Percentiles rank a stretch among this genome's conserved stretches.
These are phyloP conservation scores for Orchesellides sinensis DNA, from an alignment of 2,888 invertebrate genomes.

Conservation along the genomic window DNA sequence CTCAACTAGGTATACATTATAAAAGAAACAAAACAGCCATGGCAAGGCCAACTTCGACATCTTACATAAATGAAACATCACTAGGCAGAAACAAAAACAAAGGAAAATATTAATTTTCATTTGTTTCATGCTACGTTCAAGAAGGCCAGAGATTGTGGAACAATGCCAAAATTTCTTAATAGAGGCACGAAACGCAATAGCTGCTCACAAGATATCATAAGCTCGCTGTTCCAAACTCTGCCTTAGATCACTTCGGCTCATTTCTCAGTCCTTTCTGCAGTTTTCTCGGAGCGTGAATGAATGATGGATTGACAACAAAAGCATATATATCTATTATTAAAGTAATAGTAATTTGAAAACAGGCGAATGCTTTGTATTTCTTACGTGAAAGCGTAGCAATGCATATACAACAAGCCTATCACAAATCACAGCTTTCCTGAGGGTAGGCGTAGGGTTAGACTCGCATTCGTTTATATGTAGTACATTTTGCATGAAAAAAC, in stretches of 20 bases:
- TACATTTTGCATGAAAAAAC: too few relatives aligned
- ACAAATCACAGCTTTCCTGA: too few relatives aligned
- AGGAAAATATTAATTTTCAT: constrained; percentile 43
- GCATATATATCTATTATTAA: constrained; percentile 17
- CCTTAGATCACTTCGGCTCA: not conserved
- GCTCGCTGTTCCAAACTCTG: not conserved
- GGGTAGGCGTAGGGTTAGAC: too few relatives aligned
- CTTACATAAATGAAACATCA: too few relatives aligned
- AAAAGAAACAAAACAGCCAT: too few relatives aligned
- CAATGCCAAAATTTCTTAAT: constrained; percentile 33
- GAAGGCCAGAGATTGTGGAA: constrained; percentile 35
- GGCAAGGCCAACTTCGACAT: too few relatives aligned
- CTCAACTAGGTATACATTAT: too few relatives aligned
- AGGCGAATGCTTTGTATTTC: not conserved
- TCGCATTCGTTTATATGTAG: too few relatives aligned
- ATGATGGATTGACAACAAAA: constrained; percentile 41
- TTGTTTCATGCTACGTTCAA: constrained; percentile 38
- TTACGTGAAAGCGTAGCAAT: not conserved
- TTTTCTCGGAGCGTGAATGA: constrained; percentile 38
- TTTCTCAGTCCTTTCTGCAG: constrained; percentile 7
- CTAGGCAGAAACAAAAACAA: constrained; percentile 39
- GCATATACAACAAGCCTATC: too few relatives aligned
- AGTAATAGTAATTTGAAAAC: not conserved
- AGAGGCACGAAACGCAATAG: not conserved
- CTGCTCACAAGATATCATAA: not conserved